Conservation (phyloP, 2,113 vertebrate genomes). For the Melanocharis versteri region DNA sequence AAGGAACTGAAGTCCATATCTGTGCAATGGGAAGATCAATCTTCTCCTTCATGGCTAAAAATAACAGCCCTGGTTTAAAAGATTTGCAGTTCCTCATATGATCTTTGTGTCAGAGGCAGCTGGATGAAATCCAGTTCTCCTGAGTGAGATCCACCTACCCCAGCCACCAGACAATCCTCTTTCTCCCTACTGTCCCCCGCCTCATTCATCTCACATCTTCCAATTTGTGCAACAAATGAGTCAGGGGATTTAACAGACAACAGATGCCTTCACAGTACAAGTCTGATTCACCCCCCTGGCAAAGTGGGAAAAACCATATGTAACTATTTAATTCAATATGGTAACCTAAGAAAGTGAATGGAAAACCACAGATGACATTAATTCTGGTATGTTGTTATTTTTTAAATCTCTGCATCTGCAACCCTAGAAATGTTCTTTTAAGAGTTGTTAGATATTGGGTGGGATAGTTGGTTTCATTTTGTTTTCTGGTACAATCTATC, state of each 20-base stretch:
- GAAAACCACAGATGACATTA: constrained; percentile 1
- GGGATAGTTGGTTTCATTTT: not conserved
- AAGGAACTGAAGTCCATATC: not conserved
- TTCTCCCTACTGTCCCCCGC: not conserved
- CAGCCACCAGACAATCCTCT: not conserved
- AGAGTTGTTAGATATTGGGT: not conserved
- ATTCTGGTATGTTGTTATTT: not conserved
- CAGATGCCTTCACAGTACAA: constrained; percentile 33
- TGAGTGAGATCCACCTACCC: not conserved
- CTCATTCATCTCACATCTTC: constrained; percentile 35
- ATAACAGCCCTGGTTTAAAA: not conserved
- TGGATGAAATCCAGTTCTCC: not conserved
- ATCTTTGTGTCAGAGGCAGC: not conserved
- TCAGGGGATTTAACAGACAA: constrained; percentile 56
- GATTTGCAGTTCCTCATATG: not conserved
- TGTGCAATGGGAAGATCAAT: not conserved
- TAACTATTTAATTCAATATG: constrained; percentile 24
- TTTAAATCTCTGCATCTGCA: not conserved
- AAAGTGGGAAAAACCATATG: constrained; percentile 17
- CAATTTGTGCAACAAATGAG: constrained; percentile 23
- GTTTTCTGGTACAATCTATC: not conserved
- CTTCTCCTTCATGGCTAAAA: not conserved
- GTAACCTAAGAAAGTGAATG: constrained; percentile 34
- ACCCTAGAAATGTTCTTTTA: not conserved
- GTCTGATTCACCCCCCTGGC: constrained; percentile 26